Evolutionary conservation across 2,888 invertebrate genomes (phyloP).

Genomic region (Coelopa pilipes): DNA sequence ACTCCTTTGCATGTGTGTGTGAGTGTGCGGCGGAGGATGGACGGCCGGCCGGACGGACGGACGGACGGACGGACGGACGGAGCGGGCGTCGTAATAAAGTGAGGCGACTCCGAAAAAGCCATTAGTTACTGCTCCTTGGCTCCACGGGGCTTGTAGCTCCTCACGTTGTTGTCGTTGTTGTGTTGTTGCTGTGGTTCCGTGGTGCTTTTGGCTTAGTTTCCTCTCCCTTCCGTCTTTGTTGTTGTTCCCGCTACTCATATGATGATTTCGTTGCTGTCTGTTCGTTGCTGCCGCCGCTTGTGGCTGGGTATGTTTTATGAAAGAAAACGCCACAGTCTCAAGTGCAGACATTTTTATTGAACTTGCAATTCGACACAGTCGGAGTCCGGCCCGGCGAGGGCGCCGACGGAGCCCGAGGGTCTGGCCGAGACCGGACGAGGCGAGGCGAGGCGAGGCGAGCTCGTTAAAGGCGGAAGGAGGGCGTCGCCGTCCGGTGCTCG

Average conservation of each 20-base stretch:
- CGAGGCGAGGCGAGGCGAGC: not conserved
- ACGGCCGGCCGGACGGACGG: not conserved
- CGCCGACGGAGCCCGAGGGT: not conserved
- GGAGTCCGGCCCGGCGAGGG: not conserved
- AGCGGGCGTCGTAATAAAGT: conserved; percentile 27
- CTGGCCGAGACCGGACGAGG: not conserved
- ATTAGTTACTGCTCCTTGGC: conserved; percentile 24
- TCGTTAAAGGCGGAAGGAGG: not conserved
- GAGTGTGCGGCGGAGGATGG: not conserved
- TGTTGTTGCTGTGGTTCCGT: too few species aligned
- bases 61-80: not conserved
- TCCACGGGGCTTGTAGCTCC: conserved; percentile 9
- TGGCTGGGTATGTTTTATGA: not conserved
- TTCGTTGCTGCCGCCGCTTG: not conserved
- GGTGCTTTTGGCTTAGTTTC: not conserved
- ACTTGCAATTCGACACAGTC: conserved; percentile 56
- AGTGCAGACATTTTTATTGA: conserved; percentile 56
- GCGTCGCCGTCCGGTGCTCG: not conserved
- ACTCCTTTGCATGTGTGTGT: conserved; percentile 15
- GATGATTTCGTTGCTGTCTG: not conserved
- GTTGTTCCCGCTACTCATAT: too few species aligned
- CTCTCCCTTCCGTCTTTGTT: too few species aligned
- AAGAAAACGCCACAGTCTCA: conserved; percentile 28
- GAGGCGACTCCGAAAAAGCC: conserved; percentile 34
- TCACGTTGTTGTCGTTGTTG: not conserved